Base-by-base conservation (phyloP, 2,888 invertebrate species). In the Byasa hedistus region DNA sequence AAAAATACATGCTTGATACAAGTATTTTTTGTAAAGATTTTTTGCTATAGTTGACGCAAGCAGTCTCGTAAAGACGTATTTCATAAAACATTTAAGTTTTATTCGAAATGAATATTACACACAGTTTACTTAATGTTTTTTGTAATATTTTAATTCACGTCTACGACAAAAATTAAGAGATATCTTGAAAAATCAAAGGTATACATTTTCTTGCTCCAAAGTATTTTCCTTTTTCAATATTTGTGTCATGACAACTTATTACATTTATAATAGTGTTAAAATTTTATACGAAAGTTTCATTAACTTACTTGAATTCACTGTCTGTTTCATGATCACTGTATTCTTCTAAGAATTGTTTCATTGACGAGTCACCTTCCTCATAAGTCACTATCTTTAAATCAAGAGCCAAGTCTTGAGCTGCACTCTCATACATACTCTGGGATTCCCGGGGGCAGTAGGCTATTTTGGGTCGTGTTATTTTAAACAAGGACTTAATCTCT, bases 361-460 rank as follows among this genome's bases (percentile, higher is more conserved):
- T 69, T 1, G 81, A 80, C n/a, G 77, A 58, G 0, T 80, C 79
- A 2, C 82, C 84, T 0, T 79, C 73, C 22, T 81, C 86, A 39
- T 84, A 88, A 2, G 81, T 80, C 19, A 86, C 70, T 7, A 89
- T 68, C 68, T 73, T 82, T 0, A 81, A 76, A 10, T 81, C 71
- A 8, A 87, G 68, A 0, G 72, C 80, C 5, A 88, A 67, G 2
- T 81, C 78, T 12, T 69, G 54, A 0, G 76, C 78, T 0, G 79
- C 85, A 19, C 64, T 68, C 1, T 69, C 48, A 60, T 81, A 84
- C 1, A 75, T 69, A 0, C 77, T 73, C 22, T 75, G 74, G 0
- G 72, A 65, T 3, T 80, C 79, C n/a, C 73, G 69, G 64, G 85
- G 80, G 65, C 89, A 88, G 64, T 89, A 86, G 0, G 81, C 83